Base-by-base conservation (phyloP, 2,113 vertebrate genomes). In the Promerops cafer region DNA sequence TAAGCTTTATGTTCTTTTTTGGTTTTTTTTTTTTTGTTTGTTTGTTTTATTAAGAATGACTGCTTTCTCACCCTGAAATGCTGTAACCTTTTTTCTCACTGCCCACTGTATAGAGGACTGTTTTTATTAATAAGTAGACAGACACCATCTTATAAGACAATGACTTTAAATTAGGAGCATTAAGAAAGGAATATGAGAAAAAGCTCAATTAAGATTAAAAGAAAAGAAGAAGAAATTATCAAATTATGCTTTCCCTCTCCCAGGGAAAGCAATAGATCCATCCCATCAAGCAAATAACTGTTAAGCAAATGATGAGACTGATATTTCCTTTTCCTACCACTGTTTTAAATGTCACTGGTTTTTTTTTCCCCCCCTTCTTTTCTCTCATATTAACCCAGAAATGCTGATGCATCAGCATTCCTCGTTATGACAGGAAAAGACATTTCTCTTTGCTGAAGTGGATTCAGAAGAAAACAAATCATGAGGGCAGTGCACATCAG, bases 381-480 rank as follows among this genome's bases (percentile, higher is more conserved):
- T 5, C 37, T 60, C 20, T 33, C 11, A 2, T 69, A 61, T 85
- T 89, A 95, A 81, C 68, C 45, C 65, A 82, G 90, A 93, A 96
- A 68, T 94, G 60, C 64, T 94, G 90, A 90, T 93, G 68, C 68
- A 92, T 71, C 65, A 85, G 33, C 45, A 19, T 50, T 22, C 65
- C 64, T 93, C 44, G 33, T 95, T 89, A 72, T 79, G 87, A 54
- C 42, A 94, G 45, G 1, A 4, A 74, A 93, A 91, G 76, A 31
- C 61, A 69, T 91, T 95, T 92, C 85, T 87, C 49, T 95, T 83
- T 90, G 42, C 54, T 81, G 53, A 77, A 93, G 65, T 63, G 83
- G 88, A 63, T 95, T 90, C 44, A 94, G 82, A 95, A 56, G 45
- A 68, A 93, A 96, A 87, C 52, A 89, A 90, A 90, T 96, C 95